Evolutionary conservation across 2,888 invertebrate genomes (phyloP).

Genomic region (Aplocera efformata): DNA sequence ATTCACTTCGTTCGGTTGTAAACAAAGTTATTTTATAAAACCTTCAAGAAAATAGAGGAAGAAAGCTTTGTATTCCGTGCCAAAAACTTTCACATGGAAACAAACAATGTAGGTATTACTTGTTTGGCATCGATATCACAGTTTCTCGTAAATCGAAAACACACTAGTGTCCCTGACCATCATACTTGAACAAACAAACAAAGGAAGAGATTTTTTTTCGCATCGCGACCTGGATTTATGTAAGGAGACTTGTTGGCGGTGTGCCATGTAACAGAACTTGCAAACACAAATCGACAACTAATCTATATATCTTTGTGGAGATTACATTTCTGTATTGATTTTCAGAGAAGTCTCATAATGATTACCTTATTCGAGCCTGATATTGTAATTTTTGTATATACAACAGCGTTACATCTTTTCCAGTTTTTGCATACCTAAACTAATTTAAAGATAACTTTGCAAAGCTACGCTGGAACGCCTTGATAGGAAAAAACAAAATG

Average conservation of each 20-base stretch:
- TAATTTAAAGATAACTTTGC: conserved; percentile 16
- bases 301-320: conserved; percentile 3
- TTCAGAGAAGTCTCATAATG: too few relatives aligned
- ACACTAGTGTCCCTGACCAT: conserved; percentile 32
- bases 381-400: too few relatives aligned
- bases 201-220: conserved; percentile 39
- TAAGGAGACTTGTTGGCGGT: conserved; percentile 47
- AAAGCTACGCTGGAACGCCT: conserved; percentile 11
- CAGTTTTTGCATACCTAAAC: conserved; percentile 11
- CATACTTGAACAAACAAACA: conserved; percentile 36
- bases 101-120: conserved; percentile 1
- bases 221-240: conserved; percentile 49
- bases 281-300: conserved; percentile 9
- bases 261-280: conserved; percentile 44
- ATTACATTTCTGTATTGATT: too few relatives aligned
- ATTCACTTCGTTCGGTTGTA: too few relatives aligned
- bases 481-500: conserved; percentile 16
- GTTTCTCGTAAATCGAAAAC: conserved; percentile 10
- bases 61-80: conserved; percentile 2
- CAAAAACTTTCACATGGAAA: conserved; percentile 16
- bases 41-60: neutral
- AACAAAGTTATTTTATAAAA: too few relatives aligned
- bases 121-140: conserved; percentile 16
- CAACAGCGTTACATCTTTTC: too few relatives aligned
- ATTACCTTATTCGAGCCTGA: too few relatives aligned